Conservation (phyloP, 2,113 vertebrate species). For the Emberiza fucata region DNA sequence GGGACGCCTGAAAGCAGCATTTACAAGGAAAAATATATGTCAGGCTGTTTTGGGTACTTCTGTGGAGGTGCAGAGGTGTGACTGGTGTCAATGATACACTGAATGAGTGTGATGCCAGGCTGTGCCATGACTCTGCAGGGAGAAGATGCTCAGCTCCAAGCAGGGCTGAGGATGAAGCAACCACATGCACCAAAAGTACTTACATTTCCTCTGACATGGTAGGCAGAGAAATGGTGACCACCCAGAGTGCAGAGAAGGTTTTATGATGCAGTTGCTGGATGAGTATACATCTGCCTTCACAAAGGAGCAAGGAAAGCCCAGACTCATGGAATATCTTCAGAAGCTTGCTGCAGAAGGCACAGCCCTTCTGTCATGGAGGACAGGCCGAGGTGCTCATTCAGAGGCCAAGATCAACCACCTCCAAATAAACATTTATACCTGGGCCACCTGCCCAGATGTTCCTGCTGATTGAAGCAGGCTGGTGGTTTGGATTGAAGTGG, state of each 20-base stretch:
- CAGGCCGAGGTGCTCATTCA: background rate
- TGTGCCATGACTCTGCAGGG: background rate
- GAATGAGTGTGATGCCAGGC: background rate
- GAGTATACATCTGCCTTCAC: background rate
- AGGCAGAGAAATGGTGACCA: background rate
- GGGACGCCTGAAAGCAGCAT: background rate
- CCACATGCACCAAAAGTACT: background rate
- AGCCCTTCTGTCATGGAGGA: accelerated
- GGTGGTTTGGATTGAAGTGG: background rate
- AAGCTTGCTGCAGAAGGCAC: background rate
- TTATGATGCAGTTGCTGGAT: background rate
- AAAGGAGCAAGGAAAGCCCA: background rate
- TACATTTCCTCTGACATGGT: background rate
- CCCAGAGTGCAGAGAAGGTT: background rate
- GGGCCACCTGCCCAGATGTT: background rate
- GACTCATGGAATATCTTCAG: background rate
- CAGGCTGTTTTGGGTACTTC: background rate
- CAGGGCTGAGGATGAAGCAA: background rate
- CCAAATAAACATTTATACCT: background rate
- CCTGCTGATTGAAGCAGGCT: background rate
- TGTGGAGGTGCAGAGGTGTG: background rate
- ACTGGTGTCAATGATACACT: background rate
- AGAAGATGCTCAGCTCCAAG: background rate
- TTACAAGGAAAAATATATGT: background rate
- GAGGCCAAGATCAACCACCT: background rate